Conservation (phyloP, 2,888 invertebrate genomes). For the Chalcosyrphus nemorum region DNA sequence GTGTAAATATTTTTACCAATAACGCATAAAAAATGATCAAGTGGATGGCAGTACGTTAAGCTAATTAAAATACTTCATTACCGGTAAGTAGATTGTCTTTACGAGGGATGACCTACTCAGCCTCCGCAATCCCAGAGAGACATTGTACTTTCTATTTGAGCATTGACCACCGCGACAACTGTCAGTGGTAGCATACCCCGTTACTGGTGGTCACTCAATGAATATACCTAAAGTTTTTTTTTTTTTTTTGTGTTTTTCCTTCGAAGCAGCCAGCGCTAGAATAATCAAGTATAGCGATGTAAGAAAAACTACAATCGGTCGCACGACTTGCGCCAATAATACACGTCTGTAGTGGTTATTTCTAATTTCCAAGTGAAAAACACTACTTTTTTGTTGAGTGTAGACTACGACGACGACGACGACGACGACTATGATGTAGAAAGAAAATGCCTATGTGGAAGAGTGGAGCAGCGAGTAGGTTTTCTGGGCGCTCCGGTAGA, state of each 20-base stretch:
- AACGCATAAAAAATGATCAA: not conserved
- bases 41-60: conserved; percentile 13
- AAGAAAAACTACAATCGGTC: conserved; percentile 44
- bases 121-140: conserved; percentile 32
- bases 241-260: too few species aligned
- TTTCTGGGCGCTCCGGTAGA: conserved; percentile 60
- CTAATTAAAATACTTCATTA: conserved; percentile 37
- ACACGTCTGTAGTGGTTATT: conserved; percentile 50
- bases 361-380: conserved; percentile 48
- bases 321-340: conserved; percentile 45
- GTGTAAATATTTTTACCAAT: too few species aligned
- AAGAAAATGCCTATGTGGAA: conserved; percentile 46
- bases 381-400: conserved; percentile 34
- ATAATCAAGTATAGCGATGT: conserved; percentile 33
- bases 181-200: not conserved
- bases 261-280: conserved; percentile 25
- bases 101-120: conserved; percentile 47
- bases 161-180: conserved; percentile 35
- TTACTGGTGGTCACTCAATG: conserved; percentile 59
- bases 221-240: conserved; percentile 41
- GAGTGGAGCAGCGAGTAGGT: conserved; percentile 54
- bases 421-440: conserved; percentile 10
- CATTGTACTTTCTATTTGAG: conserved; percentile 62
- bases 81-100: conserved; percentile 35
- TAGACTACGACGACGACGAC: not conserved